phyloP scores from a whole-genome alignment of 2,113 vertebrate species.

The Hemicordylus capensis region DNA sequence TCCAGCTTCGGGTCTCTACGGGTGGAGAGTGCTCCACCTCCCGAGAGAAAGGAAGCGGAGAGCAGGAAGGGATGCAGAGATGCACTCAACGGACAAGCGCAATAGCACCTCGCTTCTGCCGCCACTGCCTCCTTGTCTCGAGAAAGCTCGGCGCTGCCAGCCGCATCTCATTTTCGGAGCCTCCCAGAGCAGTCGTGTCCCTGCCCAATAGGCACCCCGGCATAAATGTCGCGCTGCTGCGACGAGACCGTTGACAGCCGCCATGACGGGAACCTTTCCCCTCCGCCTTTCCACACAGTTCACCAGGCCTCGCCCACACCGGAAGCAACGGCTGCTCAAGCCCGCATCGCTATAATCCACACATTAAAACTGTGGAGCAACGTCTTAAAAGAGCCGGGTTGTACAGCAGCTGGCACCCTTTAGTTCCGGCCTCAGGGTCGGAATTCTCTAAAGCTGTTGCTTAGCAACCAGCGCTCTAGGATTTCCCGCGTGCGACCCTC shows the following conservation, averaged over 20 bases:
- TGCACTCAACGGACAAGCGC: too few relatives aligned
- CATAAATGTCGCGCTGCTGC: fast-evolving
- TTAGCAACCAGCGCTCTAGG: neutral
- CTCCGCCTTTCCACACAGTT: too few relatives aligned
- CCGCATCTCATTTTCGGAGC: neutral
- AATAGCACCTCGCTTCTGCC: neutral
- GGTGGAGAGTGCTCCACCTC: too few relatives aligned
- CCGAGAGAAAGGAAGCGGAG: neutral
- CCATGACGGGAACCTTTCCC: neutral
- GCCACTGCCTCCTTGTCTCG: neutral
- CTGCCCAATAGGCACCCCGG: neutral
- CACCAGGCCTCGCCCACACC: too few relatives aligned
- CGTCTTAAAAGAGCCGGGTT: neutral
- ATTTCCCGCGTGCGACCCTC: neutral
- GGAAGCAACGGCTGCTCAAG: neutral
- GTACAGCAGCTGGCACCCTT: neutral
- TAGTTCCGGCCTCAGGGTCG: neutral
- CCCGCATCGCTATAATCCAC: too few relatives aligned
- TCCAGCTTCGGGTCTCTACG: too few relatives aligned
- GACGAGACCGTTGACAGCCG: neutral
- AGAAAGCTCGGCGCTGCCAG: neutral
- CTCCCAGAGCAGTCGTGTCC: neutral
- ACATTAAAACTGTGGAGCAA: neutral
- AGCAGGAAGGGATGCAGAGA: neutral
- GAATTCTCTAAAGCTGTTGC: neutral